Conservation (phyloP, 2,113 vertebrate genomes). For the Etheostoma spectabile region DNA sequence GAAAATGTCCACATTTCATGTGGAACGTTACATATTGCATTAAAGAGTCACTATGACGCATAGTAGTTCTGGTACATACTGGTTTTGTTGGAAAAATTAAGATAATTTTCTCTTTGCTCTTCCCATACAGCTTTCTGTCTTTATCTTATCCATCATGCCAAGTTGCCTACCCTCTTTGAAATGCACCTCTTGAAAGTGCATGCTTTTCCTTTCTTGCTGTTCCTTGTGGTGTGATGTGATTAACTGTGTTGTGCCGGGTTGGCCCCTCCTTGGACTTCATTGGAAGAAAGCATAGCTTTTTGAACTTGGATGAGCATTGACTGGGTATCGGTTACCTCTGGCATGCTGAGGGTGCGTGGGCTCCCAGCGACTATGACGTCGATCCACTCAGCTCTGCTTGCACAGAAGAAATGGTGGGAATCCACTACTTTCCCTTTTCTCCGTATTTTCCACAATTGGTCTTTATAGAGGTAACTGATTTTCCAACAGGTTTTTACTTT, state of each 20-base stretch:
- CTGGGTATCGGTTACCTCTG: constrained; percentile 79
- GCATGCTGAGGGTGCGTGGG: constrained; percentile 69
- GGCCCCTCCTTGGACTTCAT: constrained; percentile 60
- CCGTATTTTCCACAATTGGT: constrained; percentile 62
- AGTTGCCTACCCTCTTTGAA: constrained; percentile 49
- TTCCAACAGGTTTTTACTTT: constrained; percentile 62
- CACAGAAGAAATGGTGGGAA: constrained; percentile 65
- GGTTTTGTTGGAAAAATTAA: constrained; percentile 26
- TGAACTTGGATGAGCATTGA: constrained; percentile 66
- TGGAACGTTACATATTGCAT: constrained; percentile 41
- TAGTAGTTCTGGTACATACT: constrained; percentile 9
- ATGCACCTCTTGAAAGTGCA: constrained; percentile 45
- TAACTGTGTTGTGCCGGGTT: constrained; percentile 64
- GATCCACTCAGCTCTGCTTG: constrained; percentile 59
- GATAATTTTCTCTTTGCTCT: constrained; percentile 25
- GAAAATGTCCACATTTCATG: constrained; percentile 58
- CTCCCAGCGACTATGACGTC: constrained; percentile 69
- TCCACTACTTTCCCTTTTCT: constrained; percentile 35
- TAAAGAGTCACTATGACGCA: constrained; percentile 41
- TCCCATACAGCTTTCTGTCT: constrained; percentile 31
- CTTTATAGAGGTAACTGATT: constrained; percentile 54
- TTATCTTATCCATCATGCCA: constrained; percentile 48
- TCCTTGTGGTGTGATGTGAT: constrained; percentile 65
- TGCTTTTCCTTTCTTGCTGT: constrained; percentile 35
- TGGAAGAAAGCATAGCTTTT: constrained; percentile 61